Evolutionary conservation across 2,888 invertebrate species (phyloP), one percentile per base, ranked within the genome.

Genomic region (Drosophila niveifrons): DNA sequence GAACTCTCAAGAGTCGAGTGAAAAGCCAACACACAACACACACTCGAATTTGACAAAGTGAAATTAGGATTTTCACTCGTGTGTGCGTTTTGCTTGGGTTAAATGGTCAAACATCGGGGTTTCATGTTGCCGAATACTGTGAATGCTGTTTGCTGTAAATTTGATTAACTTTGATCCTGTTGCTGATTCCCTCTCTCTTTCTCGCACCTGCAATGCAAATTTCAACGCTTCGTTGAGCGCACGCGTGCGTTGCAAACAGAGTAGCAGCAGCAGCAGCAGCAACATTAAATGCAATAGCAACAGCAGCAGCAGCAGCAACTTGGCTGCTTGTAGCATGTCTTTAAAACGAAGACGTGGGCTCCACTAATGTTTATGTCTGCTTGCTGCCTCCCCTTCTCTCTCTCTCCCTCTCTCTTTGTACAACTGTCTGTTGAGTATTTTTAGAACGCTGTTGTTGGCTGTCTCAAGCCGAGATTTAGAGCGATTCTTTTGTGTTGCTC

Each of bases 181-280:
- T 10, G 29, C 17, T 17, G 53, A 39, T 11, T 43, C 39, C 28
- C 11, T 17, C 15, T 18, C 17, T 63, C 18, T 15, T n/a, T 34
- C 23, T 23, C 36, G 66, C 75, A 75, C 72, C 78, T 65, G 76
- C 48, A 72, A 80, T 82, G 71, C 73, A 66, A 80, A 81, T 84
- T 23, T 82, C 75, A 73, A 82, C 72, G 86, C 72, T 82, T 70
- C 70, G 79, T 44, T 72, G 83, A 66, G 67, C 71, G 70, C 72
- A 66, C 81, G 81, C 74, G 83, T 75, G 80, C 72, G 79, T 70
- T 66, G 9, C 43, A 62, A 65, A 63, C 57, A 63, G 61, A 58
- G 46, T 31, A 31, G 15, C 9, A 41, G 7, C 39, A 10, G 34
- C 11, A 34, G 28, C 6, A 56, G 57, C 31, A 51, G 63, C 31